Evolutionary conservation across 2,797 vertebrate genomes (phyloP), one percentile per base, ranked within the genome.

Genomic region (Rachycentron canadum): DNA sequence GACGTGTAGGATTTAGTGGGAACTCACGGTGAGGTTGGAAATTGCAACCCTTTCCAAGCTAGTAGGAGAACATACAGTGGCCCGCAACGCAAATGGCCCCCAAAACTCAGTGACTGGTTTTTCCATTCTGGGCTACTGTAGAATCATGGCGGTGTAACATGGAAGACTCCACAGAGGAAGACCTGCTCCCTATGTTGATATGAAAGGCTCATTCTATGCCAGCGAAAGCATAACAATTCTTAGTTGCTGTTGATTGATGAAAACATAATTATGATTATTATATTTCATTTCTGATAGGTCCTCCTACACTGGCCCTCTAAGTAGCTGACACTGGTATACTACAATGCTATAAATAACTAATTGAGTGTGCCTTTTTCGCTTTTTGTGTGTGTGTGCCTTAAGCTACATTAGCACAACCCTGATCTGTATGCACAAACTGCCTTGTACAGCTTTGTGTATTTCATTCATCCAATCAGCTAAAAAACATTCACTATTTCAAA

Each of bases 401-500:
- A 68, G 52, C 61, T 71, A 70, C 63, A 55, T 72, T 66, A 68
- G 56, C 32, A 21, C 2, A 4, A 19, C 49, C 63, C 47, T 67
- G 75, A 88, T 88, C 53, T 52, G 41, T 43, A 67, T 80, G 56
- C 62, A 61, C 64, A 47, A 60, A 74, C 64, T n/a, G 63, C 62
- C 7, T 50, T 25, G 25, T 3, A 34, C 23, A 53, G 57, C 64
- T 78, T 78, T 69, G 66, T 65, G 40, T 19, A 62, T 72, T 69
- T 70, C 56, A 76, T 72, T 76, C 68, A 71, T 82, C 60, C 75
- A 79, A 86, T 49, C 82, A 60, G 67, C 71, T 78, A 28, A 72
- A 36, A 83, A 88, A 80, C 83, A 83, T 68, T 50, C 57, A 50
- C 76, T 30, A 50, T 74, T 81, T 76, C 55, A 80, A 75, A 90